Base-by-base conservation (phyloP, 1,140 invertebrate genomes). In the Ceratosolen fusciceps region DNA sequence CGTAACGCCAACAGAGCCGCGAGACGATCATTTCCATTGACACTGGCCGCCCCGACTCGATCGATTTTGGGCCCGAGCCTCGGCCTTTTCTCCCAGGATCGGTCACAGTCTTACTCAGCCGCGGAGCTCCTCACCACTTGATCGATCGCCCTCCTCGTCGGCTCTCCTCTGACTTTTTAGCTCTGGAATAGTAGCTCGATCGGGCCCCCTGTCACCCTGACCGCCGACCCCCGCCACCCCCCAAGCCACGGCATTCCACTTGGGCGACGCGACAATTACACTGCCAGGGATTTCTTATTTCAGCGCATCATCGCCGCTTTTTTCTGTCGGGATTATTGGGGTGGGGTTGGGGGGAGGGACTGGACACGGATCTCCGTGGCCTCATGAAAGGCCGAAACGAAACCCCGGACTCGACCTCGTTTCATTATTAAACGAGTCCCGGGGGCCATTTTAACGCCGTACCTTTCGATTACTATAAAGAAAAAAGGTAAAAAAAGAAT, bases 11-110 rank as follows among this genome's bases (percentile, higher is more conserved):
- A 12, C 24, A 19, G 24, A 62, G 12, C 29, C 29, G 24, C 21
- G 12, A 10, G 75, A 70, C 24, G 75, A 77, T 77, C 62, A 77
- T 77, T 54, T 43, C 65, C 47, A 77, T 77, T 77, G 75, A 77
- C 75, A 77, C 65, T 58, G 65, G 10, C 43, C 65, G 49, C 65
- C 70, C 70, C 75, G 75, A n/a, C 54, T 70, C 58, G 70, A 70
- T 65, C 65, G 62, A 54, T 76, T 68, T 76, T 47, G n/a, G 31
- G 47, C 47, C 14, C 26, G 58, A 31, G 62, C 31, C 47, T 74
- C 58, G 34, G 67, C 74, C 62, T 68, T 68, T 76, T 76, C 60
- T 65, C 29, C 4, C 74, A 62, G 31, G 56, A 74, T 74, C 58
- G 58, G 71, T 58, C 31, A 10, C 52, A n/a, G n/a, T 74, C 34